Evolutionary conservation across 2,113 vertebrate species (phyloP).

Genomic region (Sebastes schlegelii): DNA sequence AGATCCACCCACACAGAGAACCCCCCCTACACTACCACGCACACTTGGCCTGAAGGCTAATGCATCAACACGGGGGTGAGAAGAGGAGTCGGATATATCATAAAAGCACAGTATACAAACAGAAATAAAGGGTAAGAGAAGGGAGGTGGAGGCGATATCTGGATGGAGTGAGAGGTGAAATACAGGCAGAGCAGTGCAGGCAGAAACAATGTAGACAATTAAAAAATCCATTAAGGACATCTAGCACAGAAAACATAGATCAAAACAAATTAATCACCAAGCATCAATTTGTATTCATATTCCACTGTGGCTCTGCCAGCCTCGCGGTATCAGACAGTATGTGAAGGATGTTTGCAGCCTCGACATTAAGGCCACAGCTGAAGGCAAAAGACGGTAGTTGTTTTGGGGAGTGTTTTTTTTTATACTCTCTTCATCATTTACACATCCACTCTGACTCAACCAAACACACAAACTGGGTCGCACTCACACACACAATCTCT

Average conservation of each 20-base stretch:
- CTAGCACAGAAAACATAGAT: not conserved
- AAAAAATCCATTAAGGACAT: constrained; percentile 8
- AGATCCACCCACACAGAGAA: constrained; percentile 52
- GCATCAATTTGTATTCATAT: not conserved
- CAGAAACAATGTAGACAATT: not conserved
- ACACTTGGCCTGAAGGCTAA: constrained; percentile 47
- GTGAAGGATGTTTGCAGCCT: constrained; percentile 8
- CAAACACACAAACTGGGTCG: not conserved
- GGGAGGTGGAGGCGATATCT: not conserved
- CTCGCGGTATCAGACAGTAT: not conserved
- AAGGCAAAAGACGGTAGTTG: not conserved
- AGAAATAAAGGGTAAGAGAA: not conserved
- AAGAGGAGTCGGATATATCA: not conserved
- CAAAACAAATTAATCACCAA: constrained; percentile 18
- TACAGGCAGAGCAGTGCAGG: not conserved
- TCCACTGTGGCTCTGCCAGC: not conserved
- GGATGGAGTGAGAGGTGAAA: not conserved
- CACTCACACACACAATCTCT: not conserved
- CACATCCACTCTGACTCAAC: not conserved
- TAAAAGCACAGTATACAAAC: not conserved
- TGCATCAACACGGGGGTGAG: constrained; percentile 13
- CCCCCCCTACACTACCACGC: not conserved
- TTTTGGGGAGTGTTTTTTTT: not conserved
- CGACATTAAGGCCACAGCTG: constrained; percentile 27
- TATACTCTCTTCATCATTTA: not conserved